These are phyloP conservation scores for Craseonycteris thonglongyai DNA, from an alignment of 2,113 vertebrate genomes.

Conservation along the genomic window DNA sequence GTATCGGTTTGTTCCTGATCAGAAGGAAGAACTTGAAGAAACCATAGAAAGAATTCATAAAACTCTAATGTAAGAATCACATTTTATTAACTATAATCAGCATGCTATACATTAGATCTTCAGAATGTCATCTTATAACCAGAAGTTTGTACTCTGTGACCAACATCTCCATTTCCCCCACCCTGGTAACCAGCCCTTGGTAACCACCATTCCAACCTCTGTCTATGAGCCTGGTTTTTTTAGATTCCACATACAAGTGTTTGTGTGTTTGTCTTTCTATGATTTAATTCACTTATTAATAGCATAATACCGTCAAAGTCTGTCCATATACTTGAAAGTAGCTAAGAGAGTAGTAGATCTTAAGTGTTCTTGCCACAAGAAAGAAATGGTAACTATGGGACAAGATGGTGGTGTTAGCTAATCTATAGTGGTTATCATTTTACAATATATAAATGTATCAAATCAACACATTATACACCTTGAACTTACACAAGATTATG, in stretches of 20 bases:
- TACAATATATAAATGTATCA: not conserved
- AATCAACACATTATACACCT: not conserved
- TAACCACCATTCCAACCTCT: not conserved
- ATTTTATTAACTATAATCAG: not conserved
- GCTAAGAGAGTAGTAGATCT: not conserved
- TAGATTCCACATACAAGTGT: not conserved
- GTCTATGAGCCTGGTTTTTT: not conserved
- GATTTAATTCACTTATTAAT: not conserved
- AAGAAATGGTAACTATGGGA: not conserved
- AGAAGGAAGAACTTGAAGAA: constrained; percentile 91
- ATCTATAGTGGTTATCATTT: not conserved
- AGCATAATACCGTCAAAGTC: not conserved
- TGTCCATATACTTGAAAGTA: not conserved
- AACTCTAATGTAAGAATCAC: constrained; percentile 85
- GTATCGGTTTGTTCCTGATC: constrained; percentile 90
- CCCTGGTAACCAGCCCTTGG: too few relatives aligned
- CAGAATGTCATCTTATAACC: not conserved
- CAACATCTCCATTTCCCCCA: too few relatives aligned
- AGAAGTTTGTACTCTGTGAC: not conserved
- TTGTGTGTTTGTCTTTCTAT: not conserved
- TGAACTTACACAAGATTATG: not conserved
- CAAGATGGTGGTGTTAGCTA: not conserved
- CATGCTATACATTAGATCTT: not conserved
- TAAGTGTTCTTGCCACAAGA: not conserved
- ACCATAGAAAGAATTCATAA: constrained; percentile 88